Conservation (phyloP, 2,888 invertebrate species). For the Onchidella celtica region DNA sequence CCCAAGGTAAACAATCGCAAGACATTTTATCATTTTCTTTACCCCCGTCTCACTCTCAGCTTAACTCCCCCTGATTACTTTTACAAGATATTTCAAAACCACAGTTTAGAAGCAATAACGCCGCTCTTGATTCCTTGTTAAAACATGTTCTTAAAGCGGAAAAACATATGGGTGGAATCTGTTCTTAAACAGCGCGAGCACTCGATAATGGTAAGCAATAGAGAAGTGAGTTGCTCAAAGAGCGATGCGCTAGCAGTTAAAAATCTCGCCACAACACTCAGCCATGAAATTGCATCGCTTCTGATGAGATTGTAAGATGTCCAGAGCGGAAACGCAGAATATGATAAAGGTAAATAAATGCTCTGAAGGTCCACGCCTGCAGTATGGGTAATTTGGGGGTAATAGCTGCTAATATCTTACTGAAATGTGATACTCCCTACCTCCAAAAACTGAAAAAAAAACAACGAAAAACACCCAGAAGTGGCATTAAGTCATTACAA, state of each 20-base stretch:
- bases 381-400: too few species aligned
- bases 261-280: not conserved
- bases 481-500: too few species aligned
- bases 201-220: not conserved
- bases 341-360: not conserved
- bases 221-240: not conserved
- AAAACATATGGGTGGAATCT: not conserved
- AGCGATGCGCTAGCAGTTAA: not conserved
- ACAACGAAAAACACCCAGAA: too few species aligned
- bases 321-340: not conserved
- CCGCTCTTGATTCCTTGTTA: not conserved
- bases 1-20: not conserved
- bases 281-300: not conserved
- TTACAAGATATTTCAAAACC: not conserved
- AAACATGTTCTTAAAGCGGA: not conserved
- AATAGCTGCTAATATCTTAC: too few species aligned
- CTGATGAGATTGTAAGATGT: not conserved
- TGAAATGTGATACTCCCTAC: too few species aligned
- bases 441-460: too few species aligned
- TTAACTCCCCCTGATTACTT: not conserved
- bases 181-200: not conserved
- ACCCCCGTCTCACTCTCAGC: not conserved
- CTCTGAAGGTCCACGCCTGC: not conserved
- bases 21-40: not conserved
- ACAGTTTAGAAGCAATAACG: not conserved